Evolutionary conservation across 2,797 vertebrate genomes (phyloP), one percentile per base, ranked within the genome.

Genomic region (Silurus aristotelis): DNA sequence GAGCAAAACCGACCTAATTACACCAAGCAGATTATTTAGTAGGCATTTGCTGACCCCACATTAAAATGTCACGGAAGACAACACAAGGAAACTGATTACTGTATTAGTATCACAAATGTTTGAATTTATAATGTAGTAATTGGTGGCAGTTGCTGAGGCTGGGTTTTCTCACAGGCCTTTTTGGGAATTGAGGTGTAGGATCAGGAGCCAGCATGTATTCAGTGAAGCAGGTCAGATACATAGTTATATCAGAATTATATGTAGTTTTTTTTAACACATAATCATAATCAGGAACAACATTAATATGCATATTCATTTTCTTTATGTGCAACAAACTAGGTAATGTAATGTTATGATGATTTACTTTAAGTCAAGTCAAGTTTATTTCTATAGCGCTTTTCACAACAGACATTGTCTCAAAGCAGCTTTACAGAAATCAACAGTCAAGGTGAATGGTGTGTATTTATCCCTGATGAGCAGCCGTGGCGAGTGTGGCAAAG

Each of bases 31-130:
- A 70, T 82, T 27, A 58, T 38, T 70, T 82, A 48, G 20, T 13
- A 58, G 80, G 48, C 48, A 68, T 68, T 68, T 82, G 80, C 80
- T 70, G 80, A 82, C 66, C 64, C 10, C 48, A 66, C 52, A 79
- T 70, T 71, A 79, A 84, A 84, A 71, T 15, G 55, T 48, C 66
- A 79, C 25, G 48, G 46, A 68, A 46, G 25, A 60, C 63, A 84
- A 61, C 31, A 38, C 80, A 38, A n/a, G 19, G 27, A 55, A 43
- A 73, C 68, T 27, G 55, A 73, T 83, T 80, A 17, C 38, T 52
- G 22, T 80, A 46, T 66, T 48, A 80, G n/a, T 68, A 68, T 56
- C 46, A 67, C 25, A 38, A 67, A 67, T 22, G 48, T 68, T 48
- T 17, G 38, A 25, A 80, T 79, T 14, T 64, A 63, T 79, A 46